phyloP scores from a whole-genome alignment of 2,888 invertebrate genomes.

The Coleophora flavipennella region DNA sequence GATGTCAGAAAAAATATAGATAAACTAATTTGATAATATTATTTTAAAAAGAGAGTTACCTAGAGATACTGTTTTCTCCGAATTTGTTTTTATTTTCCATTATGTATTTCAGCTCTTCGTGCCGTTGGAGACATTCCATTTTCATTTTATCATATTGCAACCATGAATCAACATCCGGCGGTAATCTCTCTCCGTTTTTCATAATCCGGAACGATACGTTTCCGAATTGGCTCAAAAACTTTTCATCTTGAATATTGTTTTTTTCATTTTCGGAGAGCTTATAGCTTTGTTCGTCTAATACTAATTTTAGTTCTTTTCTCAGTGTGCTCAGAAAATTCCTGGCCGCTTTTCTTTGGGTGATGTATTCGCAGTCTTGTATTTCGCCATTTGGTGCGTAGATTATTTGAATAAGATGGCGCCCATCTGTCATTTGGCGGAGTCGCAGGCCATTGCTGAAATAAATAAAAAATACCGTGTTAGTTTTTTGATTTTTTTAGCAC shows the following conservation, averaged over 20 bases:
- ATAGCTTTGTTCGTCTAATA: conserved; percentile 49
- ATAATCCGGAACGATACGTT: conserved; percentile 73
- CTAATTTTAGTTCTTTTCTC: conserved; percentile 67
- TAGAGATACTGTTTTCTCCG: conserved; percentile 37
- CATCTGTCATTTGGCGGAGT: conserved; percentile 79
- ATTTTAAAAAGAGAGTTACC: conserved; percentile 18
- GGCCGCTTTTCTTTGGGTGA: conserved; percentile 67
- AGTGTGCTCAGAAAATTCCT: conserved; percentile 74
- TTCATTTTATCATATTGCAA: conserved; percentile 73
- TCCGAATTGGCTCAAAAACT: conserved; percentile 51
- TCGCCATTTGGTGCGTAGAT: conserved; percentile 75
- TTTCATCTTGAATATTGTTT: conserved; percentile 32
- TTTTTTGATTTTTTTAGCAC: no score
- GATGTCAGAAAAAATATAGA: no score
- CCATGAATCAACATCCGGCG: conserved; percentile 67
- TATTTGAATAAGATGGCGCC: conserved; percentile 77
- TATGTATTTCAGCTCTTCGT: conserved; percentile 51
- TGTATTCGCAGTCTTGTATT: conserved; percentile 79
- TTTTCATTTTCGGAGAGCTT: conserved; percentile 35
- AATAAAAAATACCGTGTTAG: conserved; percentile 21
- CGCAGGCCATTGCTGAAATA: conserved; percentile 69
- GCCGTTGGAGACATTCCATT: conserved; percentile 63
- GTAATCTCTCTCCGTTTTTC: conserved; percentile 56
- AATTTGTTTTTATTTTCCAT: conserved; percentile 46
- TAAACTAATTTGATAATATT: no score